Evolutionary conservation across 2,113 vertebrate genomes (phyloP).

Genomic region (Egretta garzetta): DNA sequence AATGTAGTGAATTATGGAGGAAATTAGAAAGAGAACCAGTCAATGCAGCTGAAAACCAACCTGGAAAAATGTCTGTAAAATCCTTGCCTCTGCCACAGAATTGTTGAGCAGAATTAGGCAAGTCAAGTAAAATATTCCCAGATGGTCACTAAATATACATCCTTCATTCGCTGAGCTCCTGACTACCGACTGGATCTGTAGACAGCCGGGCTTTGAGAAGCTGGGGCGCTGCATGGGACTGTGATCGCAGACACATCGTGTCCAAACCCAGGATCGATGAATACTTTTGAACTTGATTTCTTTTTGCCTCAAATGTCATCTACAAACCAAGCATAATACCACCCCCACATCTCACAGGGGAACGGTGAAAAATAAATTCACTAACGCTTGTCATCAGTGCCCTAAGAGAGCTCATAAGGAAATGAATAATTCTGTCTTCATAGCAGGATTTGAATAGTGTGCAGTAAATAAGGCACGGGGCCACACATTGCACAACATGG

Average conservation of each 20-base stretch:
- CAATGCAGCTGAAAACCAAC: not conserved
- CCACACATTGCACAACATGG: conserved; percentile 31
- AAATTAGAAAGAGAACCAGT: not conserved
- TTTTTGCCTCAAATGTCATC: not conserved
- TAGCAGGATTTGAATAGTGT: not conserved
- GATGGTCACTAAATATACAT: not conserved
- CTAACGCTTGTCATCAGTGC: not conserved
- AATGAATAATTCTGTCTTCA: conserved; percentile 25
- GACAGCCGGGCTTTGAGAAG: not conserved
- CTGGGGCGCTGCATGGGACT: not conserved
- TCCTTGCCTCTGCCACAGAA: not conserved
- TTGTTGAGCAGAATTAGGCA: not conserved
- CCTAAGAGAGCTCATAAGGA: not conserved
- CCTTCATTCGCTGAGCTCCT: not conserved
- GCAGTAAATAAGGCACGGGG: conserved; percentile 6
- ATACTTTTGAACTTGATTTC: not conserved
- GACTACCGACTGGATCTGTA: not conserved
- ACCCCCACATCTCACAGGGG: conserved; percentile 6
- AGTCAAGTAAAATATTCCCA: not conserved
- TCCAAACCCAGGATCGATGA: not conserved
- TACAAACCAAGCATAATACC: not conserved
- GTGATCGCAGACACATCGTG: accelerated
- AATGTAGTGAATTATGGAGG: not conserved
- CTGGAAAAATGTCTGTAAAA: not conserved
- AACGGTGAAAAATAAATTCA: not conserved